Base-by-base conservation (phyloP, 2,888 invertebrate species). In the Melinaea marsaeus region DNA sequence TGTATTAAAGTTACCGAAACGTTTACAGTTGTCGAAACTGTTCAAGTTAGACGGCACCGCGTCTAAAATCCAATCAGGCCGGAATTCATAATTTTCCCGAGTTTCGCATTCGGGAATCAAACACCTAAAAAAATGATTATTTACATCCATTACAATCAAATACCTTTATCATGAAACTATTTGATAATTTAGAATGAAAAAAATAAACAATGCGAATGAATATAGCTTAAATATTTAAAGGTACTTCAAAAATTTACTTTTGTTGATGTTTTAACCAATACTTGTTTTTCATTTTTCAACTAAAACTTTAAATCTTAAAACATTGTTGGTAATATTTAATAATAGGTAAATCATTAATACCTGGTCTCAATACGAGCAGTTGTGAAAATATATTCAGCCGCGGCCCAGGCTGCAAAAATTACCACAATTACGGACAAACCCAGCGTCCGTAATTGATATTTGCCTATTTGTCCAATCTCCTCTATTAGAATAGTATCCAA, bases 381-480 rank as follows among this genome's bases (percentile, higher is more conserved):
- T 0, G 87, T 88, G 68, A 89, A 89, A 0, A 86, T 75, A 58
- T 82, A 89, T 70, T 88, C 88, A 33, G 75, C 75, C 7, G 79
- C 79, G 0, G 79, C 78, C 76, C 80, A 86, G 0, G 83, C 80
- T 0, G 71, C 71, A 58, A 88, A 83, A 35, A 89, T 74, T 0
- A 79, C 82, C 32, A 84, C 70, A 0, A 84, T 42, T 0, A 75
- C 67, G 0, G 78, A 72, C 34, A 86, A 64, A 2, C 73, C 42
- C 48, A 86, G 64, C 0, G 76, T 80, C 11, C 75, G 72, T 5
- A 81, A 45, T 72, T 89, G 89, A 65, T 81, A 88, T 60, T 68
- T 68, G 0, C 88, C 89, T 62, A 87, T 83, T 73, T 88, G 84
- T 0, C 89, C 90, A 13, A 88, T 75, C 69, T 89, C 89, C 32